These are phyloP conservation scores for Squalus acanthias DNA, from an alignment of 2,797 vertebrate genomes.

Conservation along the genomic window DNA sequence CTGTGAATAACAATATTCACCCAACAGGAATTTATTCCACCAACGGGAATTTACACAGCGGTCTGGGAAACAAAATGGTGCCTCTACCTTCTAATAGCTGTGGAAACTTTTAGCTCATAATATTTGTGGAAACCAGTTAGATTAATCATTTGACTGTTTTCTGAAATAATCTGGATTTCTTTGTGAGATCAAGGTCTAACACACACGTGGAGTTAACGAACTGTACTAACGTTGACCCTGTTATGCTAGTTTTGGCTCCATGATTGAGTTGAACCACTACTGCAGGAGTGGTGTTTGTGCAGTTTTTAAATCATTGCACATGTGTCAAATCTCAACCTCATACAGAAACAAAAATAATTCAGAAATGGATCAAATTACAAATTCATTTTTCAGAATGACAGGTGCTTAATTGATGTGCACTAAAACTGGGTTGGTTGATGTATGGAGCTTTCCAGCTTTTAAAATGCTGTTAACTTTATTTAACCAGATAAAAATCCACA, in stretches of 20 bases:
- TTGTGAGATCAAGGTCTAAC: background rate
- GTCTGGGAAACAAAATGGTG: background rate
- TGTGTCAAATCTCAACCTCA: conserved; percentile 23
- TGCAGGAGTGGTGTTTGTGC: background rate
- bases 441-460: background rate
- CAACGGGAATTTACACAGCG: background rate
- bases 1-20: conserved; percentile 34
- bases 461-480: background rate
- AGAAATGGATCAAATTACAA: conserved; percentile 24
- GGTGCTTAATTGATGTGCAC: conserved; percentile 10
- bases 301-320: conserved; percentile 21
- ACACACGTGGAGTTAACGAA: background rate
- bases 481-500: background rate
- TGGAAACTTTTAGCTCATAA: conserved; percentile 24
- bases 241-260: background rate
- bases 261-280: background rate
- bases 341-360: background rate
- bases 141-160: conserved; percentile 12
- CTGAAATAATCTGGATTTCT: background rate
- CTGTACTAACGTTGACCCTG: background rate
- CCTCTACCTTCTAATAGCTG: conserved; percentile 5
- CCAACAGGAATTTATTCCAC: conserved; percentile 32
- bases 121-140: background rate
- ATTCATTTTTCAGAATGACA: conserved; percentile 30
- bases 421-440: background rate